A percentile compares a stretch with the other conserved stretches of the same genome.
phyloP scores from a whole-genome alignment of 1,140 invertebrate genomes.

The Liolophura sinensis region DNA sequence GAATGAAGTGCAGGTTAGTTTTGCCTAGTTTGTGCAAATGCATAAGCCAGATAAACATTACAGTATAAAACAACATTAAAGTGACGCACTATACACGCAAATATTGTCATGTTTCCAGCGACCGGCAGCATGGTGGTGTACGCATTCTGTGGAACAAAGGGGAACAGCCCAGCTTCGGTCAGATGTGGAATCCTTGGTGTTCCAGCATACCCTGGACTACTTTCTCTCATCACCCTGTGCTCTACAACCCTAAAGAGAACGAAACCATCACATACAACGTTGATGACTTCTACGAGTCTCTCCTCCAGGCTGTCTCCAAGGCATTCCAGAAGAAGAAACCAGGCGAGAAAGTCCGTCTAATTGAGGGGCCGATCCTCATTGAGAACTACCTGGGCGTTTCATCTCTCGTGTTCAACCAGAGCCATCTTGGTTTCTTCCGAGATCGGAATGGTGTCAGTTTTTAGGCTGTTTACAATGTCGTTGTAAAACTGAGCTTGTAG shows the following conservation, averaged over 20 bases:
- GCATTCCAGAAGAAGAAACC: slow-evolving; percentile 44
- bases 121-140: slow-evolving; percentile 72
- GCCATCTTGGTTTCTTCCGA: slow-evolving; percentile 82
- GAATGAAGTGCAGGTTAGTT: too few relatives aligned
- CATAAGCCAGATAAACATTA: too few relatives aligned
- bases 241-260: slow-evolving; percentile 68
- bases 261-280: slow-evolving; percentile 55
- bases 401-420: slow-evolving; percentile 82
- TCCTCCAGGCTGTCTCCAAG: slow-evolving; percentile 46
- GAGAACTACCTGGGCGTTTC: slow-evolving; percentile 79
- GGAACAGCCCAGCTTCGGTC: slow-evolving; percentile 68
- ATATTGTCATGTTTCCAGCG: slow-evolving; percentile 31
- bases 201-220: slow-evolving; percentile 78
- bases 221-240: slow-evolving; percentile 78
- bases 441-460: slow-evolving; percentile 84
- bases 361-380: slow-evolving; percentile 74
- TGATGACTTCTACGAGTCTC: slow-evolving; percentile 55
- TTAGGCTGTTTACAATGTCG: too few relatives aligned
- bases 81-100: too few relatives aligned
- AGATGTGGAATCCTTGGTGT: slow-evolving; percentile 85
- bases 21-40: too few relatives aligned
- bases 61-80: too few relatives aligned
- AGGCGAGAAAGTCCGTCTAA: slow-evolving; percentile 57
- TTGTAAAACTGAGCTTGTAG: too few relatives aligned
- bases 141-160: slow-evolving; percentile 77